These are phyloP conservation scores for Pardalotus punctatus DNA, from an alignment of 2,113 vertebrate genomes.

Conservation along the genomic window DNA sequence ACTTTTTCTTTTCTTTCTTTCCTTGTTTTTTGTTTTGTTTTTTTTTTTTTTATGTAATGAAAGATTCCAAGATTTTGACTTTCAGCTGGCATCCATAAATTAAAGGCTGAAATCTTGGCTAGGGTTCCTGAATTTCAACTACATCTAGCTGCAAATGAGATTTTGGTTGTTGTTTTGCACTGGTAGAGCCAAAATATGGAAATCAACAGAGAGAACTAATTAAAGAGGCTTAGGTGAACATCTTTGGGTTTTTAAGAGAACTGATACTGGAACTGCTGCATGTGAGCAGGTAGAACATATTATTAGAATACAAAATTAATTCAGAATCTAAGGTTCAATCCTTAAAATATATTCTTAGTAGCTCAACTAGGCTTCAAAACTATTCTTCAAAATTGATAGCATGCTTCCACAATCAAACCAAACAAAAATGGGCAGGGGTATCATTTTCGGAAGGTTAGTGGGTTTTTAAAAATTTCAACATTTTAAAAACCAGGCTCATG, in stretches of 20 bases:
- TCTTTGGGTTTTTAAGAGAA: neutral
- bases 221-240: neutral
- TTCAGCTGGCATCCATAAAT: neutral
- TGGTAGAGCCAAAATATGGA: neutral
- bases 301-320: neutral
- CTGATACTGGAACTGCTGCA: neutral
- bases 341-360: neutral
- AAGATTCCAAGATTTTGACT: neutral
- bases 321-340: neutral
- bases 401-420: neutral
- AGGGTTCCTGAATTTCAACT: neutral
- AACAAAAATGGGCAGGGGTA: accelerated
- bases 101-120: neutral
- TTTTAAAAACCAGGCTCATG: neutral
- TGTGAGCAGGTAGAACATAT: neutral
- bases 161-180: neutral
- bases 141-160: neutral
- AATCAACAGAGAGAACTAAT: neutral
- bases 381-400: neutral
- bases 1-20: neutral
- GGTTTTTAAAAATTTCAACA: neutral
- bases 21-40: neutral
- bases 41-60: neutral
- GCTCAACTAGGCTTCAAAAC: neutral
- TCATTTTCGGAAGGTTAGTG: neutral